Evolutionary conservation across 2,797 vertebrate species (phyloP).

Genomic region (Delichon dasypus): DNA sequence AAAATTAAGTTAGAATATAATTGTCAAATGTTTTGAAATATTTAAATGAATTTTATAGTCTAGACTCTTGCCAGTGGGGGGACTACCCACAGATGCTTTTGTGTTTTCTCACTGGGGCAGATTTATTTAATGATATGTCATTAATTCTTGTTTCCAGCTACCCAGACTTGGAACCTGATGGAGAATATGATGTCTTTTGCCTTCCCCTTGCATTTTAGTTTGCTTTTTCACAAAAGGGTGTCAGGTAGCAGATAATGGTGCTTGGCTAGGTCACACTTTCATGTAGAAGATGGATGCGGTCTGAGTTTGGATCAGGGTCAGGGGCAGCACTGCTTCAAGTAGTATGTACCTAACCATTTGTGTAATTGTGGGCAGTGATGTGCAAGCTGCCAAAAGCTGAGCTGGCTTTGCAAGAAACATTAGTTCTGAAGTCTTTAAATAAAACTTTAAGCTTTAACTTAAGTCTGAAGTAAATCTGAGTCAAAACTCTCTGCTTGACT

Average conservation of each 20-base stretch:
- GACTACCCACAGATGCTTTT: not conserved
- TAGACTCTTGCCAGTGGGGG: not conserved
- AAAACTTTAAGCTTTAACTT: not conserved
- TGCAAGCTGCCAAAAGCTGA: not conserved
- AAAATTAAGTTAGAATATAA: not conserved
- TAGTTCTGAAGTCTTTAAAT: not conserved
- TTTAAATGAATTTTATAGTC: not conserved
- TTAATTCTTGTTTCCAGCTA: not conserved
- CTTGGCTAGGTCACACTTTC: not conserved
- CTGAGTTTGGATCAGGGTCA: not conserved
- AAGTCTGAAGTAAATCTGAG: not conserved
- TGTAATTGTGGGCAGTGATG: not conserved
- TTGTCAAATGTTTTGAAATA: not conserved
- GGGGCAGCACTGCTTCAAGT: not conserved
- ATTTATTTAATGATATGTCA: not conserved
- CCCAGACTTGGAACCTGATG: not conserved
- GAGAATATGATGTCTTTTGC: not conserved
- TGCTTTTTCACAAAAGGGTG: not conserved
- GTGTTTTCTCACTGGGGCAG: not conserved
- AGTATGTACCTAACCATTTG: not conserved
- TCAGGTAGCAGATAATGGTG: not conserved
- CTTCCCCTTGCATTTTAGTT: not conserved
- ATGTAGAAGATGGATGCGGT: not conserved
- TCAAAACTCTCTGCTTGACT: not conserved
- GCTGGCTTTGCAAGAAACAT: not conserved